These are phyloP conservation scores for Eristalis pertinax DNA, from an alignment of 2,888 invertebrate species.

Conservation along the genomic window DNA sequence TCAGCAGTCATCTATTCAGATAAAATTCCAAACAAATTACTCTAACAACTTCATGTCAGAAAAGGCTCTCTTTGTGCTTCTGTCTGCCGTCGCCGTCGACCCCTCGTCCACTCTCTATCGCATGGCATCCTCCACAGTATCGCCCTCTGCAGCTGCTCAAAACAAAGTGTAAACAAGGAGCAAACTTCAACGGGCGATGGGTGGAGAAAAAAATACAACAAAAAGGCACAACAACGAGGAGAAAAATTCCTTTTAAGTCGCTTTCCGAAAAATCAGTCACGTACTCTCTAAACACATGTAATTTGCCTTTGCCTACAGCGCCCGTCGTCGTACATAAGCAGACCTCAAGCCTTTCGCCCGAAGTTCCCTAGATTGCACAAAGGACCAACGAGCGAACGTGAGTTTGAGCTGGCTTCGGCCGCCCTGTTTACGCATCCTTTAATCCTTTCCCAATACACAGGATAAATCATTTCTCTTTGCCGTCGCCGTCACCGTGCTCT, in stretches of 20 bases:
- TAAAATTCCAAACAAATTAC: constrained; percentile 54
- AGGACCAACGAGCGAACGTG: constrained; percentile 16
- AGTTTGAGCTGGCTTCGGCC: constrained; percentile 10
- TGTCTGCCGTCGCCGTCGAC: constrained; percentile 17
- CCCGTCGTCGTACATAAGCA: background rate
- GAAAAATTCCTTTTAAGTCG: constrained; percentile 33
- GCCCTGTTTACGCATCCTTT: constrained; percentile 54
- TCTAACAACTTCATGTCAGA: constrained; percentile 49
- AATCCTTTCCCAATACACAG: constrained; percentile 45
- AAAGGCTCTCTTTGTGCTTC: constrained; percentile 26
- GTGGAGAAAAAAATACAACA: background rate
- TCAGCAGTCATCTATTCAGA: constrained; percentile 19
- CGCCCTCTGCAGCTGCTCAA: background rate
- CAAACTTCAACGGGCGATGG: constrained; percentile 3
- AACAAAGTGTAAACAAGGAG: constrained; percentile 38
- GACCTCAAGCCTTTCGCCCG: constrained; percentile 15
- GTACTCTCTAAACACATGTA: constrained; percentile 63
- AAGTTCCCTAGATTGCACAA: constrained; percentile 8
- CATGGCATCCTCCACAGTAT: background rate
- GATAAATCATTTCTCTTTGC: constrained; percentile 35
- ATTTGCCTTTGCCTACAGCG: constrained; percentile 54
- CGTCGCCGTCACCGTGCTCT: background rate
- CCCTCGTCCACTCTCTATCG: background rate
- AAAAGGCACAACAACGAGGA: background rate
- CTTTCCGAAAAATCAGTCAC: constrained; percentile 57